Evolutionary conservation across 2,888 invertebrate genomes (phyloP), one percentile per base, ranked within the genome.

Genomic region (Mesorhabditis spiculigera): DNA sequence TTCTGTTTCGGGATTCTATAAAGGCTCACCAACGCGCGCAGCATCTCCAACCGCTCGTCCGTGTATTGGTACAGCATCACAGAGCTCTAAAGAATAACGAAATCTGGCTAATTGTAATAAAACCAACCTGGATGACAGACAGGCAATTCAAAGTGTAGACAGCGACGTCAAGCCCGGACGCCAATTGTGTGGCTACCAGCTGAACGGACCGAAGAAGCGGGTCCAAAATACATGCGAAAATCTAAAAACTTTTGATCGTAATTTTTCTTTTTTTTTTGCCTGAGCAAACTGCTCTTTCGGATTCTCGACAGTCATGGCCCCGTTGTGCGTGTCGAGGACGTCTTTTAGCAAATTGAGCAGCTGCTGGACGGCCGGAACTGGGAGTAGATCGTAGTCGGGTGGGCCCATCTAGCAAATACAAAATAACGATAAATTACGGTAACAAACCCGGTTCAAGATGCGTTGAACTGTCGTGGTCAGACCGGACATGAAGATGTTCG

Each of bases 61-160:
- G 95, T 93, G 84, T 93, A 93, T 86, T 95, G 93, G 84, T 93
- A 96, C 65, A 95, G 88, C 2, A 93, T 92, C 67, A 96, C 88
- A 41, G 93, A 93, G 50, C 93, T 92, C 58, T 50, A n/a, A 50
- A 50, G 3, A 50, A 2, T 50, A 3, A 50, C n/a, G 3, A 50
- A n/a, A 50, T 50, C 28, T 28, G 3, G 28, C 28, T 28, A 28
- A 28, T 28, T 28, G 28, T 28, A 28, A 28, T 1, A 28, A 28
- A 28, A 50, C 10, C 58, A 10, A 50, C 58, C 85, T 93, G 92
- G 88, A 95, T 93, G 76, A 93, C 91, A 86, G 95, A 92, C 84
- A 95, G 91, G 86, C 94, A 95, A 88, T 97, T 97, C 44, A 95
- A 89, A 87, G 94, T 90, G 87, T 95, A 97, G 1, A 95, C 94